Conservation (phyloP, 2,888 invertebrate genomes). For the Merodon equestris region DNA sequence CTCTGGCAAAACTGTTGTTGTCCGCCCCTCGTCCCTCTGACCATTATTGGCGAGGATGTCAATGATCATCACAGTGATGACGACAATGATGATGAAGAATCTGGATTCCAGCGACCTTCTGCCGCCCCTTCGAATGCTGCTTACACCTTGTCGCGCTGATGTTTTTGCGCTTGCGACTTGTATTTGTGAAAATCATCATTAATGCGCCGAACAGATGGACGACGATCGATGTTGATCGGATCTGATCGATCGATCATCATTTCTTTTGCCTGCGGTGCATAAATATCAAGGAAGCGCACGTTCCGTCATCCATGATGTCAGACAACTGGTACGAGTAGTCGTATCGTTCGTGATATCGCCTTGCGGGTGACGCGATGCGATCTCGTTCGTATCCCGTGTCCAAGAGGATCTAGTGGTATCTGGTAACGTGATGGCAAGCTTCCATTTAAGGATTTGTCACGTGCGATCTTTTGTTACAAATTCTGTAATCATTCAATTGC, state of each 20-base stretch:
- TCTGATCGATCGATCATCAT: conserved; percentile 66
- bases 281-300: conserved; percentile 53
- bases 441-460: conserved; percentile 79
- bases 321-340: conserved; percentile 57
- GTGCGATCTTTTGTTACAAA: conserved; percentile 79
- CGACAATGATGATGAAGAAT: conserved; percentile 37
- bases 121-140: conserved; percentile 3
- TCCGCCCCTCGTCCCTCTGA: not conserved
- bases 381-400: conserved; percentile 20
- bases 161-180: conserved; percentile 41
- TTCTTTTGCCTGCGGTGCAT: conserved; percentile 43
- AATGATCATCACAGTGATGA: not conserved
- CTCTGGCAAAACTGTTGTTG: conserved; percentile 49
- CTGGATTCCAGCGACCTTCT: conserved; percentile 46
- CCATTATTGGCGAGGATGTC: not conserved
- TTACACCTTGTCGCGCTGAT: conserved; percentile 22
- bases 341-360: conserved; percentile 37
- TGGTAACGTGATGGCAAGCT: conserved; percentile 55
- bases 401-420: too few relatives aligned
- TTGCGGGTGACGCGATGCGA: conserved; percentile 24
- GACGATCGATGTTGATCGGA: conserved; percentile 61
- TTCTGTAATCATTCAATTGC: conserved; percentile 78
- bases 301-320: conserved; percentile 55
- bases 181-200: conserved; percentile 64
- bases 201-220: conserved; percentile 65